Evolutionary conservation across 64 coral and sea anemone genomes (phyloP).

Genomic region (Pocillopora verrucosa): DNA sequence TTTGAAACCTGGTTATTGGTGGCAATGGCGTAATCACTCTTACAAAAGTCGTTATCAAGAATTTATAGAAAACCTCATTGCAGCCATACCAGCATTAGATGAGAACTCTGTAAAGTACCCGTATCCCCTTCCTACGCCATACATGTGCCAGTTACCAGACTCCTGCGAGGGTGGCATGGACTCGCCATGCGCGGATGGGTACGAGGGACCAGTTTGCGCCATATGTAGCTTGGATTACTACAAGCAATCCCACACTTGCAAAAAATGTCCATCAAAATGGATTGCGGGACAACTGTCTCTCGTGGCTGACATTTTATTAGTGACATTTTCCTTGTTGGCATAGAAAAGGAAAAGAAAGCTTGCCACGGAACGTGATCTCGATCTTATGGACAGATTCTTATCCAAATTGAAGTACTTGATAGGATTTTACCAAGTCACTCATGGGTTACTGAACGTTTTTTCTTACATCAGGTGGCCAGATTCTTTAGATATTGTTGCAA

Average conservation of each 20-base stretch:
- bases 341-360: conserved; percentile 16
- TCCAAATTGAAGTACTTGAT: conserved; percentile 35
- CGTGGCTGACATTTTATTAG: neutral
- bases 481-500: conserved; percentile 8
- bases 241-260: neutral
- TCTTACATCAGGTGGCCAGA: conserved; percentile 44
- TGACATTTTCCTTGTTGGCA: neutral
- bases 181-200: neutral
- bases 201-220: neutral
- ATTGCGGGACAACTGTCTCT: neutral
- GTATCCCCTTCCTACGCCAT: neutral
- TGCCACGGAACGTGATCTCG: neutral
- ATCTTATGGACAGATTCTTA: conserved; percentile 1
- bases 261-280: neutral
- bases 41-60: neutral
- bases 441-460: conserved; percentile 45
- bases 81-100: neutral
- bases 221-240: neutral
- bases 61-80: neutral
- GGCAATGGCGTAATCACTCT: neutral
- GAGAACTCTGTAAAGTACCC: neutral
- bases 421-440: conserved; percentile 58
- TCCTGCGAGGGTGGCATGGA: neutral
- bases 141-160: neutral
- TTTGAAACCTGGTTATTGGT: neutral